phyloP scores from a whole-genome alignment of 2,888 invertebrate species.

The Lepidochitona cinerea region DNA sequence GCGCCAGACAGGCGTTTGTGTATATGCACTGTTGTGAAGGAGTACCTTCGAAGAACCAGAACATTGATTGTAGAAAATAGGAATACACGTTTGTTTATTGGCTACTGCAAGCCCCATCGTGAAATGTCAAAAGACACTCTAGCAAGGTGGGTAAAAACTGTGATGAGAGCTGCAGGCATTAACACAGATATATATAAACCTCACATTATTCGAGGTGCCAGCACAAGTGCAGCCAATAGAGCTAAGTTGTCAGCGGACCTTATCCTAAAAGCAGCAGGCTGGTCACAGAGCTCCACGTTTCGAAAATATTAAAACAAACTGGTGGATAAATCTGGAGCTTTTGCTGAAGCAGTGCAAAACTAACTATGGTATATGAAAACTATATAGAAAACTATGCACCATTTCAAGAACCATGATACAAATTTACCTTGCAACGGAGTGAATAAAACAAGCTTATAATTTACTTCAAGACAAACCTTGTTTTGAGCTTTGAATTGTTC shows the following conservation, averaged over 20 bases:
- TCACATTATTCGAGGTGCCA: conserved; percentile 11
- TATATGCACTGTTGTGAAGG: conserved; percentile 12
- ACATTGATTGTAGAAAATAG: background rate
- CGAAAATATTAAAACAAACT: background rate
- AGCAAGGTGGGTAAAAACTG: conserved; percentile 15
- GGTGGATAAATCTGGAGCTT: background rate
- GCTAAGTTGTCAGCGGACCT: conserved; percentile 1
- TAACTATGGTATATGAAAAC: no score
- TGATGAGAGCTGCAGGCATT: conserved; percentile 13
- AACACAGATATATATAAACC: conserved; percentile 11
- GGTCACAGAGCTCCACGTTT: conserved; percentile 5
- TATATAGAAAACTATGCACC: no score
- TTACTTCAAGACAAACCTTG: no score
- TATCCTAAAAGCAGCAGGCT: conserved; percentile 16
- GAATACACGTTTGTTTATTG: conserved; percentile 10
- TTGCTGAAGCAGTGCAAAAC: background rate
- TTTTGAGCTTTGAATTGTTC: no score
- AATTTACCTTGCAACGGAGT: no score
- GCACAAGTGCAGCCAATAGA: conserved; percentile 1
- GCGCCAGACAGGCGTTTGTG: conserved; percentile 3
- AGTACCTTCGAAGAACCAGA: conserved; percentile 13
- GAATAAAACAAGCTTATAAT: no score
- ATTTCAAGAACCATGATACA: no score
- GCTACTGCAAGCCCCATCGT: conserved; percentile 12
- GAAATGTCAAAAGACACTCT: conserved; percentile 14